Percentiles rank a stretch among this genome's conserved stretches.
These are phyloP conservation scores for Brachylomia viminalis DNA, from an alignment of 2,888 invertebrate genomes.

Conservation along the genomic window DNA sequence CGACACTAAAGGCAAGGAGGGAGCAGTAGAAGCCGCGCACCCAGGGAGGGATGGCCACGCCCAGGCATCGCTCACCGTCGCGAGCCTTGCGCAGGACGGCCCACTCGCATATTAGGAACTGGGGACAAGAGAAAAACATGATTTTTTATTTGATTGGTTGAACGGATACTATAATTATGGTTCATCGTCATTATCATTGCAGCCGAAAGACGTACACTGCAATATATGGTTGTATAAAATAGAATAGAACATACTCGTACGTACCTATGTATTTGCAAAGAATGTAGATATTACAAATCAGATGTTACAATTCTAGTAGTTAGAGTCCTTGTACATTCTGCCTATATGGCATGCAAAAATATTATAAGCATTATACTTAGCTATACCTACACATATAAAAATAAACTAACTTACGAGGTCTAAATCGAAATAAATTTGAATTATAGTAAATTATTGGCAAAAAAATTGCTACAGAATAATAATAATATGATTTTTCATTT, in stretches of 20 bases:
- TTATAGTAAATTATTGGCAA: no score
- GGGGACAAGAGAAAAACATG: constrained; percentile 24
- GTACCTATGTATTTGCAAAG: no score
- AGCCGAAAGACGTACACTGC: background rate
- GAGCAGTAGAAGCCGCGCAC: constrained; percentile 93
- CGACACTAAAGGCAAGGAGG: constrained; percentile 94
- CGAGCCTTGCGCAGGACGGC: constrained; percentile 79
- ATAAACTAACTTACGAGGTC: no score
- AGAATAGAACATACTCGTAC: no score
- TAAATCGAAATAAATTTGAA: no score
- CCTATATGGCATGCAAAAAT: no score
- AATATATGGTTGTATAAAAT: background rate
- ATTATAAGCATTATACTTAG: no score
- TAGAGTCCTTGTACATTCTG: no score
- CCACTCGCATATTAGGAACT: constrained; percentile 86
- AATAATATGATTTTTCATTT: background rate
- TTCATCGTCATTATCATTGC: background rate
- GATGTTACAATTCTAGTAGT: no score
- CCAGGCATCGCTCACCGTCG: constrained; percentile 86
- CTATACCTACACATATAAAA: no score
- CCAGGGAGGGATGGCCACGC: constrained; percentile 92
- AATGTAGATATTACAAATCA: no score
- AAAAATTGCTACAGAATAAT: no score
- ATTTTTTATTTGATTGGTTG: constrained; percentile 1
- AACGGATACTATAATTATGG: background rate